These are phyloP conservation scores for Drosophila dunni DNA, from an alignment of 1,140 invertebrate genomes.

Conservation along the genomic window DNA sequence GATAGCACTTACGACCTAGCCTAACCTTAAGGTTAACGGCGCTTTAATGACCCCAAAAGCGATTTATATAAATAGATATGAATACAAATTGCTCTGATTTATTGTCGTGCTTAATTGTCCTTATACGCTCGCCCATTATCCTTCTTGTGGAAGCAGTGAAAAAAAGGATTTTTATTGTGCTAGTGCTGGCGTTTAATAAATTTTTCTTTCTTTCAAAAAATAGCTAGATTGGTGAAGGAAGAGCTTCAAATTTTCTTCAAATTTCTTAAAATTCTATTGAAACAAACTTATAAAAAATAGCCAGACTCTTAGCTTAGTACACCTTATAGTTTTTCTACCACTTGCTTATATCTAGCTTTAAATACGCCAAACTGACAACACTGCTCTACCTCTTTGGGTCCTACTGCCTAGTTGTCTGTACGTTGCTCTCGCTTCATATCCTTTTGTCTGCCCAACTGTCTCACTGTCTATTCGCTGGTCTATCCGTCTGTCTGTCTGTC, in stretches of 20 bases:
- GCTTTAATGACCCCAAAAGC: not conserved
- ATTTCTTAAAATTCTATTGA: no score
- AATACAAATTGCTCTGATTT: conserved; percentile 1
- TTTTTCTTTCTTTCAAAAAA: no score
- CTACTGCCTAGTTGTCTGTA: not conserved
- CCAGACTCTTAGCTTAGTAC: no score
- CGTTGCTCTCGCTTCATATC: not conserved
- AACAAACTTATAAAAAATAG: no score
- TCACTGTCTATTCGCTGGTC: conserved; percentile 7
- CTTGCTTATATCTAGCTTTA: no score
- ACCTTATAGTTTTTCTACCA: no score
- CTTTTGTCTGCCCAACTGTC: conserved; percentile 28
- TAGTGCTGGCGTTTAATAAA: no score
- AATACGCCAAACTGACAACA: no score
- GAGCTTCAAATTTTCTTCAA: no score
- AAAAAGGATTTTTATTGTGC: conserved; percentile 19
- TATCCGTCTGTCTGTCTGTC: not conserved
- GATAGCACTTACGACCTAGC: not conserved
- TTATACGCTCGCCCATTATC: not conserved
- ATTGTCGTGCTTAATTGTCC: conserved; percentile 9
- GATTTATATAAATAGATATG: not conserved
- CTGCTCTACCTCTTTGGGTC: not conserved
- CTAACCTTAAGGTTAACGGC: not conserved
- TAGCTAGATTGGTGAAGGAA: no score
- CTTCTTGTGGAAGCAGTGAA: not conserved